Evolutionary conservation across 2,797 vertebrate genomes (phyloP).

Genomic region (Malurus leucopterus): DNA sequence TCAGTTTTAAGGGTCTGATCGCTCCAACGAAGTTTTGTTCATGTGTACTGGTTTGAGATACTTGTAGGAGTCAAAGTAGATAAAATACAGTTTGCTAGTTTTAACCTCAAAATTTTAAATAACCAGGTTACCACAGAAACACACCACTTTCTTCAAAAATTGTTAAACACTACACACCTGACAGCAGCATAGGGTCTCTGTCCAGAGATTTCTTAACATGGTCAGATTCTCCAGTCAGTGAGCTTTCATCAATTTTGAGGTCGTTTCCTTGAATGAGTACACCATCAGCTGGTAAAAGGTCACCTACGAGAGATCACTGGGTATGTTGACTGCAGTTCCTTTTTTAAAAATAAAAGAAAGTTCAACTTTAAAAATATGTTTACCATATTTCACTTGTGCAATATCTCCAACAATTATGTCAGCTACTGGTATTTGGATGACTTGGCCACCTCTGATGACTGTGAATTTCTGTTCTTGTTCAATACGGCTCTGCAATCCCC

Average conservation of each 20-base stretch:
- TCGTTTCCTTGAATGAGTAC: constrained; percentile 97
- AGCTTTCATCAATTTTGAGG: constrained; percentile 97
- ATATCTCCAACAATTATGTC: constrained; percentile 96
- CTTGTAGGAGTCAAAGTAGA: not conserved
- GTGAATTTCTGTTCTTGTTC: constrained; percentile 98
- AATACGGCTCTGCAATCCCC: constrained; percentile 94
- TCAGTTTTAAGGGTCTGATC: not conserved
- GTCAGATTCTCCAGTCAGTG: constrained; percentile 96
- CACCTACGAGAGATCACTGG: constrained; percentile 77
- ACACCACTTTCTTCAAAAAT: not conserved
- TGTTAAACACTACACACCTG: constrained; percentile 75
- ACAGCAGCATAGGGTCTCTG: constrained; percentile 94
- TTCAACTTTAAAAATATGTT: constrained; percentile 46
- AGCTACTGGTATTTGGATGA: constrained; percentile 95
- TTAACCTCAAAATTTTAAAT: not conserved
- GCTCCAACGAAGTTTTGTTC: not conserved
- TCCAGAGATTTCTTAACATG: constrained; percentile 91
- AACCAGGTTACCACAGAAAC: not conserved
- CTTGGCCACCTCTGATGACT: constrained; percentile 90
- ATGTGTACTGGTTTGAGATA: not conserved
- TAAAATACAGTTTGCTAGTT: not conserved
- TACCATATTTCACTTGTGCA: constrained; percentile 98
- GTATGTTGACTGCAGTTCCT: not conserved
- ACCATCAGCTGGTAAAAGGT: constrained; percentile 94
- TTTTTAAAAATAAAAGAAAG: constrained; percentile 6